phyloP scores from a whole-genome alignment of 2,888 invertebrate species.

The Chaetoderma sp. region DNA sequence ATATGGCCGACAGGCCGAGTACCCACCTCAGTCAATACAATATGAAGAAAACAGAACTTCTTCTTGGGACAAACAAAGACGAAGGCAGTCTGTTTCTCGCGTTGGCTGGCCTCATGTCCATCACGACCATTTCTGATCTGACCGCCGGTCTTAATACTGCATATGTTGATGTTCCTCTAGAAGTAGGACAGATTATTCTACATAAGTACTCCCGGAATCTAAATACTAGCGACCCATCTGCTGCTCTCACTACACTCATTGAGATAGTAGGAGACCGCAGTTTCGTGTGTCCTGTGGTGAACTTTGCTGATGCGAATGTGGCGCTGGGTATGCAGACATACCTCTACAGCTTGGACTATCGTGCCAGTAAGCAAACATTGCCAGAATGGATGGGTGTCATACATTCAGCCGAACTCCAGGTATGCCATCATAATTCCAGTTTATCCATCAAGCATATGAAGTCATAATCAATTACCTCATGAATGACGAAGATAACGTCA shows the following conservation, averaged over 20 bases:
- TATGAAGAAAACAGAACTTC: constrained; percentile 89
- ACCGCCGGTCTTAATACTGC: constrained; percentile 25
- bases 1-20: constrained; percentile 80
- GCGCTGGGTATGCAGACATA: constrained; percentile 84
- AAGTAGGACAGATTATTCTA: constrained; percentile 83
- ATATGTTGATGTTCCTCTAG: constrained; percentile 68
- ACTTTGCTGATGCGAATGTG: constrained; percentile 88
- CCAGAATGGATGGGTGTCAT: constrained; percentile 94
- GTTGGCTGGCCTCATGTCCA: constrained; percentile 80
- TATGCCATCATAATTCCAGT: no score
- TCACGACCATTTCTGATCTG: constrained; percentile 26
- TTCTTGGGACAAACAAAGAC: constrained; percentile 91
- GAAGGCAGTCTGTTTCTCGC: constrained; percentile 94
- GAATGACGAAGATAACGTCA: no score
- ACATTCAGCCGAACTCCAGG: constrained; percentile 91
- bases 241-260: constrained; percentile 85
- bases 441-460: no score
- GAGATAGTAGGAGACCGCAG: constrained; percentile 94
- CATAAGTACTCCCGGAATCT: constrained; percentile 82
- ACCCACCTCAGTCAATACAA: constrained; percentile 77
- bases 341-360: constrained; percentile 41
- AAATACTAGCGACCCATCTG: constrained; percentile 77
- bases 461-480: no score
- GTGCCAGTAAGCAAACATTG: constrained; percentile 83
- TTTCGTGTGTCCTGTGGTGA: constrained; percentile 88